These are phyloP conservation scores for Babyrousa celebensis DNA, from an alignment of 2,797 vertebrate species.

Conservation along the genomic window DNA sequence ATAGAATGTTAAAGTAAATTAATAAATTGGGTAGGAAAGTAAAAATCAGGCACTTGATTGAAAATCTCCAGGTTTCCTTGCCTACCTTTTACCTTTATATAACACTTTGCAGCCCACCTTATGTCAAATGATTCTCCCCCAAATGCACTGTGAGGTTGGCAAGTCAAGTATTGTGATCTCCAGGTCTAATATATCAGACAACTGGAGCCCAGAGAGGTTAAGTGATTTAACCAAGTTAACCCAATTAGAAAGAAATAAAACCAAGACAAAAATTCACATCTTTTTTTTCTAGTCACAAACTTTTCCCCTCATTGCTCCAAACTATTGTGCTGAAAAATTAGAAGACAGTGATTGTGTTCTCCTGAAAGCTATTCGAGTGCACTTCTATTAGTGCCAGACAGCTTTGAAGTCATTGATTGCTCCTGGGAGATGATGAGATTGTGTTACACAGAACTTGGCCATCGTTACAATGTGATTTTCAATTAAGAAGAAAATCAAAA, in stretches of 20 bases:
- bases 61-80: conserved; percentile 36
- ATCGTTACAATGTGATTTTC: conserved; percentile 82
- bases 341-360: conserved; percentile 54
- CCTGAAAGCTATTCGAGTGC: conserved; percentile 68
- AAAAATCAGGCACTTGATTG: conserved; percentile 28
- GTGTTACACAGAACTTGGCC: conserved; percentile 69
- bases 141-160: not conserved
- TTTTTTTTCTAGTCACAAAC: conserved; percentile 31
- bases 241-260: conserved; percentile 39
- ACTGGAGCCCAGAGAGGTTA: conserved; percentile 18
- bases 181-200: not conserved
- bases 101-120: not conserved
- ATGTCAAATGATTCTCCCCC: not conserved
- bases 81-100: not conserved
- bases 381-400: conserved; percentile 64
- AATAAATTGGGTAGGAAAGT: not conserved
- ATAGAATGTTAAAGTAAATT: not conserved
- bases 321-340: conserved; percentile 71
- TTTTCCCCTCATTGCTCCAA: not conserved
- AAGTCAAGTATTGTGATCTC: not conserved
- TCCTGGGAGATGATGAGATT: conserved; percentile 82
- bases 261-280: conserved; percentile 30
- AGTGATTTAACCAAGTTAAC: conserved; percentile 67
- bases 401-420: conserved; percentile 80
- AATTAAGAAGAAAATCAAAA: conserved; percentile 85